These are phyloP conservation scores for Tachyglossus aculeatus DNA, from an alignment of 2,797 vertebrate genomes.

Conservation along the genomic window DNA sequence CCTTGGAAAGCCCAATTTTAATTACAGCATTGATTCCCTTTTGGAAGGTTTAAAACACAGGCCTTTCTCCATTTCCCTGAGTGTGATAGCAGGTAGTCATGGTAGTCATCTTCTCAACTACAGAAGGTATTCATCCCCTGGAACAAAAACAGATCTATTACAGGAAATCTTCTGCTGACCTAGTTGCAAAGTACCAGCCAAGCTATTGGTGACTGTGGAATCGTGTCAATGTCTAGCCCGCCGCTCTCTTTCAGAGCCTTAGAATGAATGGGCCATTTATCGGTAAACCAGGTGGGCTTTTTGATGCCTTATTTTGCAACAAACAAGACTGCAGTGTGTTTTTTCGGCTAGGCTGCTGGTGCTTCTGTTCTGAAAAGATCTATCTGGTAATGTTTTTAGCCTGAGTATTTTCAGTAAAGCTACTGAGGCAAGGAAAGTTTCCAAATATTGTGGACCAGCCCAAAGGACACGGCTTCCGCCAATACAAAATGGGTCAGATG, in stretches of 20 bases:
- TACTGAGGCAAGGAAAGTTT: too few species aligned
- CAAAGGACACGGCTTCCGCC: too few species aligned
- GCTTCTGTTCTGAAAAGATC: too few species aligned
- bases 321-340: too few species aligned
- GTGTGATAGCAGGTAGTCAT: not conserved
- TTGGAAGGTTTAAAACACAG: not conserved
- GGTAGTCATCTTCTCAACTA: not conserved
- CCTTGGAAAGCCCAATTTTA: slow-evolving; percentile 1
- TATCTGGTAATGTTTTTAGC: too few species aligned
- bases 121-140: not conserved
- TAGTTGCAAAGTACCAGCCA: not conserved
- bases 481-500: too few species aligned
- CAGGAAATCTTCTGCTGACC: not conserved
- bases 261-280: not conserved
- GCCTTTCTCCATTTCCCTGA: not conserved
- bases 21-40: not conserved
- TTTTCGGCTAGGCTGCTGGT: too few species aligned
- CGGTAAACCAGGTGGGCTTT: not conserved
- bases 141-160: not conserved
- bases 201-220: not conserved
- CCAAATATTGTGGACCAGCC: too few species aligned
- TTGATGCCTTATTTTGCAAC: too few species aligned
- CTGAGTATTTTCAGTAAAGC: too few species aligned
- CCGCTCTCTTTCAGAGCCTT: not conserved
- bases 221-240: not conserved